Conservation (phyloP, 2,113 vertebrate species). For the Puma concolor region DNA sequence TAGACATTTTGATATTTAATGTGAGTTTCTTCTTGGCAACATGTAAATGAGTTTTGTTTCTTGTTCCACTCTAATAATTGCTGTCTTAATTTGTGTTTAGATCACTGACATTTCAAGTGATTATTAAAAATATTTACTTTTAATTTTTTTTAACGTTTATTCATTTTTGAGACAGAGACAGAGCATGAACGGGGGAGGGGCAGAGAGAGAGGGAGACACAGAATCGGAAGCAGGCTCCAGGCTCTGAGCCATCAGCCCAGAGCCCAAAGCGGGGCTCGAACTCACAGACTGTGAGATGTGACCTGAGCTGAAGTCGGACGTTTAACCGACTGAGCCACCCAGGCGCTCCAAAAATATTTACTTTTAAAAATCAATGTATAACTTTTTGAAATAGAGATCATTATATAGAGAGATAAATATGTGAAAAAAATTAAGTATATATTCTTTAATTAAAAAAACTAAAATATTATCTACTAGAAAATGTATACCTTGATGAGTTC, state of each 20-base stretch:
- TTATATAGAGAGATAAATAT: neutral
- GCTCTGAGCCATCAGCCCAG: too few species aligned
- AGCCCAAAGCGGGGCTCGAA: too few species aligned
- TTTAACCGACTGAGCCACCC: too few species aligned
- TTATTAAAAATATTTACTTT: neutral
- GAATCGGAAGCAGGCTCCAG: too few species aligned
- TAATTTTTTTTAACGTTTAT: neutral
- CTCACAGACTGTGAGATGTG: too few species aligned
- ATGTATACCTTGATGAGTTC: neutral
- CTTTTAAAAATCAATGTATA: neutral
- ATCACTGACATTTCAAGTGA: neutral
- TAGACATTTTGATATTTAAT: neutral
- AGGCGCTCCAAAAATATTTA: neutral
- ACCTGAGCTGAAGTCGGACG: too few species aligned
- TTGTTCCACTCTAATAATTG: neutral
- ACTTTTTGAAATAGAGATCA: neutral
- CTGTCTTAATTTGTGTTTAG: neutral
- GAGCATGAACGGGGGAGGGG: too few species aligned
- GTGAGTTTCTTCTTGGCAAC: too few species aligned
- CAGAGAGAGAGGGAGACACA: too few species aligned
- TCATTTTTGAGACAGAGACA: too few species aligned
- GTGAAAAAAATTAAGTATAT: neutral
- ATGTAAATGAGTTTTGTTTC: neutral
- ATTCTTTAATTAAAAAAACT: neutral
- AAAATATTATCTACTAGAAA: neutral